phyloP scores from a whole-genome alignment of 1,140 invertebrate species.

The Gryllus bimaculatus region DNA sequence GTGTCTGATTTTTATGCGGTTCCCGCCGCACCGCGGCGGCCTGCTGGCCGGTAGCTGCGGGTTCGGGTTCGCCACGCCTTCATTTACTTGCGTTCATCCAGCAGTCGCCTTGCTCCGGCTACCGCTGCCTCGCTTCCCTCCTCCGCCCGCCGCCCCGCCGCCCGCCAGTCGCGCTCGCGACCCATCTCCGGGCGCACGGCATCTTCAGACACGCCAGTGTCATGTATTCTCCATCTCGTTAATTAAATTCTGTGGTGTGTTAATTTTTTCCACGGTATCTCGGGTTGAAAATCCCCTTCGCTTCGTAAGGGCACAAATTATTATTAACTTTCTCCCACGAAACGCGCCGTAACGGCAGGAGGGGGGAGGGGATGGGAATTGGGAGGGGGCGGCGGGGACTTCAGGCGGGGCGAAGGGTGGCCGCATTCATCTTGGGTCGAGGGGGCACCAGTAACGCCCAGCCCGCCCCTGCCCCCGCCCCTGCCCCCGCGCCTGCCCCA shows the following conservation, averaged over 20 bases:
- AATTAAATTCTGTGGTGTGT: neutral
- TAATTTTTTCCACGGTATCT: neutral
- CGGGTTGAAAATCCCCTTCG: neutral
- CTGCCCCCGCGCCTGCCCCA: too few species aligned
- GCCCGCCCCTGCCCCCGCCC: too few species aligned
- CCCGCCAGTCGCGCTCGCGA: neutral
- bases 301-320: slow-evolving; percentile 1
- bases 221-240: neutral
- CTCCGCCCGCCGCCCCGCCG: too few species aligned
- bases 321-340: neutral
- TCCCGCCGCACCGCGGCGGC: too few species aligned
- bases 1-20: too few species aligned
- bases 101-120: too few species aligned
- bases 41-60: too few species aligned
- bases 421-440: neutral
- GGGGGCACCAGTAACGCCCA: neutral
- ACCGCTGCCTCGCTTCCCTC: neutral
- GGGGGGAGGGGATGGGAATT: neutral
- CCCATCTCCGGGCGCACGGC: too few species aligned
- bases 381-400: neutral
- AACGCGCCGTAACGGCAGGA: neutral
- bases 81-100: too few species aligned
- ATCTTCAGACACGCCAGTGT: neutral
- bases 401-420: neutral
- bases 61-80: too few species aligned